These are phyloP conservation scores for Melikaiella ostensackeni DNA, from an alignment of 2,888 invertebrate species.

Conservation along the genomic window DNA sequence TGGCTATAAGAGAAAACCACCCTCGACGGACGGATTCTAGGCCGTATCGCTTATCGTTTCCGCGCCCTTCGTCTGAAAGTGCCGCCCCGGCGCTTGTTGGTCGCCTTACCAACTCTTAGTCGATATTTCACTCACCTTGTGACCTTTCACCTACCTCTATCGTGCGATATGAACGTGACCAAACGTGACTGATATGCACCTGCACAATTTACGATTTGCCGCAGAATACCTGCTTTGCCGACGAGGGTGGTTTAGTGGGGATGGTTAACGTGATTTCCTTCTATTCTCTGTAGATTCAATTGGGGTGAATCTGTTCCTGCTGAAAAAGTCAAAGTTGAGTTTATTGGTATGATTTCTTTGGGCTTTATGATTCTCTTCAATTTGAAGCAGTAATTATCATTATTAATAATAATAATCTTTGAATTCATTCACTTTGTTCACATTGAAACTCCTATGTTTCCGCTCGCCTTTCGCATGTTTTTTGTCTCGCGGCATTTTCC, in stretches of 20 bases:
- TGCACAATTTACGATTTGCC: slow-evolving; percentile 37
- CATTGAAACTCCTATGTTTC: too few species aligned
- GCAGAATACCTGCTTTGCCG: slow-evolving; percentile 14
- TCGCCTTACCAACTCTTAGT: slow-evolving; percentile 57
- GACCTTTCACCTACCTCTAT: slow-evolving; percentile 72
- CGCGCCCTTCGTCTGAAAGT: slow-evolving; percentile 33
- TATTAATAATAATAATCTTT: too few species aligned
- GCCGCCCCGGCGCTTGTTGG: slow-evolving; percentile 36
- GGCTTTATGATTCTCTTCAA: neutral
- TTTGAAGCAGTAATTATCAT: too few species aligned
- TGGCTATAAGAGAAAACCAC: slow-evolving; percentile 16
- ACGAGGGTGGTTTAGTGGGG: neutral
- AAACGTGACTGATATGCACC: slow-evolving; percentile 30
- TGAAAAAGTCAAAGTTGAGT: neutral
- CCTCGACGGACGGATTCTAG: neutral
- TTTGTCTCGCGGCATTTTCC: too few species aligned
- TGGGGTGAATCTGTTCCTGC: too few species aligned
- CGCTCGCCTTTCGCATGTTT: too few species aligned
- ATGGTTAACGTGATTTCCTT: neutral
- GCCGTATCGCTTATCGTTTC: slow-evolving; percentile 21
- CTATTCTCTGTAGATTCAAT: neutral
- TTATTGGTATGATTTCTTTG: neutral
- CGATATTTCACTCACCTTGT: slow-evolving; percentile 67
- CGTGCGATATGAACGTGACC: slow-evolving; percentile 33
- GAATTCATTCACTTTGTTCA: too few species aligned